These are phyloP conservation scores for Agrotis segetum DNA, from an alignment of 2,888 invertebrate genomes.

Conservation along the genomic window DNA sequence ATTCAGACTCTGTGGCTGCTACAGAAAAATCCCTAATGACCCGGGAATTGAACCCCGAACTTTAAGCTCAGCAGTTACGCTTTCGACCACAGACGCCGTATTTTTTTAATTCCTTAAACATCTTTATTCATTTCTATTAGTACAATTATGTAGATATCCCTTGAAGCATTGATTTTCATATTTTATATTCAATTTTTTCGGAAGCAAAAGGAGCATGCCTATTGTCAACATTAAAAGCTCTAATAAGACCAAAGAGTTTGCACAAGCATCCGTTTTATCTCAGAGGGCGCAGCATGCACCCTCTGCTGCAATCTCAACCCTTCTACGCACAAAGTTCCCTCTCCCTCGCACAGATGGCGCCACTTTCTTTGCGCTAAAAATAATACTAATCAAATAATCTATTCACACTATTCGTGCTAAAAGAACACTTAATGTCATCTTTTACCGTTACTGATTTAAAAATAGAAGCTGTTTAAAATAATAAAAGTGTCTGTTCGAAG, in stretches of 20 bases:
- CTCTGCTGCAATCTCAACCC: conserved; percentile 71
- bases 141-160: neutral
- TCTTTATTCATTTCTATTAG: neutral
- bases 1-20: no score
- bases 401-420: neutral
- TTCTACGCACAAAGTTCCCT: conserved; percentile 66
- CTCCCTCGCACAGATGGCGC: conserved; percentile 84
- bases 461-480: neutral
- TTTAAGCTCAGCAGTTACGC: no score
- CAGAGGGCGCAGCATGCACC: conserved; percentile 73
- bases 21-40: no score
- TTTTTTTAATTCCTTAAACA: neutral
- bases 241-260: conserved; percentile 21
- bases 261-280: conserved; percentile 13
- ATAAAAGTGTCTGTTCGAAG: conserved; percentile 16
- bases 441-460: neutral
- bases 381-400: neutral
- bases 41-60: no score
- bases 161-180: neutral
- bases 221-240: neutral
- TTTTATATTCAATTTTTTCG: neutral
- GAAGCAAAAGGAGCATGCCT: neutral
- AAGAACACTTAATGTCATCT: neutral
- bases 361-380: conserved; percentile 15
- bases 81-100: no score